Base-by-base conservation (phyloP, 2,113 vertebrate genomes). In the Craseonycteris thonglongyai region DNA sequence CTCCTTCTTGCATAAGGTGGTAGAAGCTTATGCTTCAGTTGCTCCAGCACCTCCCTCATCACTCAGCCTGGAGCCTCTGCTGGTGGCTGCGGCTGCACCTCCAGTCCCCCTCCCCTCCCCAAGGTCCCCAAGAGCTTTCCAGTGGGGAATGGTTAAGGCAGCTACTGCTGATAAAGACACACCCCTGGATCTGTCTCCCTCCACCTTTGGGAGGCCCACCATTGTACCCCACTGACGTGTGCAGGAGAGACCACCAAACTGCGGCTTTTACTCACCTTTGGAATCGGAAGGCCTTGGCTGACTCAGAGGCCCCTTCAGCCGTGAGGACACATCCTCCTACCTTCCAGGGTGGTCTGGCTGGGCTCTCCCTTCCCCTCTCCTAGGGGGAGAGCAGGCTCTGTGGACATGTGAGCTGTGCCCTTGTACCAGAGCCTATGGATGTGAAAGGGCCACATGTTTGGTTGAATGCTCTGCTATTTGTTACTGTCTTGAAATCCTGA, bases 1-100 rank as follows among this genome's bases (percentile, higher is more conserved):
- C 86, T 93, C 82, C 45, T 28, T 95, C 89, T 93, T 95, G 93
- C 92, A 93, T 75, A 86, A 97, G 93, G 96, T 88, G 63, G 61
- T 72, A 93, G 86, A 82, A 93, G 74, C 82, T 11, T 7, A 51
- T 0, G 21, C 13, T 1, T n/a, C n/a, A n/a, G n/a, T n/a, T n/a
- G n/a, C n/a, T n/a, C n/a, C 33, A 10, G 47, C 58, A 3, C 81
- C 82, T 66, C 91, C 85, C 69, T 84, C 71, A 6, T 47, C 85
- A 13, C 58, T 81, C 89, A 66, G 21, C 30, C 33, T 0, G 0
- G 15, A 83, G 89, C 82, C 75, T 79, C n/a, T 58, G 15, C 54
- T 56, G 56, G 59, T 61, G 74, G 59, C 47, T 28, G 16, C 1
- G 8, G 85, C 78, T 75, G 45, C 14, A 42, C 68, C 45, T 82